Base-by-base conservation (phyloP, 1,140 invertebrate genomes). In the fruit fly (Drosophila melanogaster) region DNA sequence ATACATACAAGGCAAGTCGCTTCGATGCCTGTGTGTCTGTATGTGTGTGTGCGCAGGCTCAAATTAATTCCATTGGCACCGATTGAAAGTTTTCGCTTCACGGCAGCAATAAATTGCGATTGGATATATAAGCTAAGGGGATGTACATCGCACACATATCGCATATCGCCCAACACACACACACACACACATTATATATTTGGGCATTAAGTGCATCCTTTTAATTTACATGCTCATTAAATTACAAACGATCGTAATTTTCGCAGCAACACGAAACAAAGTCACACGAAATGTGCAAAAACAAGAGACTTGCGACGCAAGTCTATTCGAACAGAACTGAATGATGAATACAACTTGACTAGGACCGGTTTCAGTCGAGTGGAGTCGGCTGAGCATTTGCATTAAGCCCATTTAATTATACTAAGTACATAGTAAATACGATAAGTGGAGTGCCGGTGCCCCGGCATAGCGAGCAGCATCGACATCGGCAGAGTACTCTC, bases 341-440 rank as follows among this genome's bases (percentile, higher is more conserved):
- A 65, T 76, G 80, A 84, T 83, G 76, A 84, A 79, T 81, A n/a
- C 74, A 79, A 81, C 69, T 64, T 57, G 44, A 56, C 58, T 59
- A 41, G 53, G n/a, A 38, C 12, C 14, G 22, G 17, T 22, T 50
- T n/a, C 10, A 19, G 17, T 26, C 12, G 37, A 22, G 61, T 30
- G 5, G 30, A 46, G 40, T 35, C 38, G 43, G 22, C 26, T 65
- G 30, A 54, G 61, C 69, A 87, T 87, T 83, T 87, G 84, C 84
- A 89, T 89, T 89, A 83, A 79, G 77, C 64, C 84, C 77, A 89
- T 87, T 87, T 89, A 87, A 87, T 87, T 87, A 87, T 89, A 87
- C 84, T 87, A 89, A 87, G 84, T 89, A 87, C 84, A 90, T 71
- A 84, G 84, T 89, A 87, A 87, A 87, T 89, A 89, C 77, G 58